These are phyloP conservation scores for Mystacides longicornis DNA, from an alignment of 2,888 invertebrate species.

Conservation along the genomic window DNA sequence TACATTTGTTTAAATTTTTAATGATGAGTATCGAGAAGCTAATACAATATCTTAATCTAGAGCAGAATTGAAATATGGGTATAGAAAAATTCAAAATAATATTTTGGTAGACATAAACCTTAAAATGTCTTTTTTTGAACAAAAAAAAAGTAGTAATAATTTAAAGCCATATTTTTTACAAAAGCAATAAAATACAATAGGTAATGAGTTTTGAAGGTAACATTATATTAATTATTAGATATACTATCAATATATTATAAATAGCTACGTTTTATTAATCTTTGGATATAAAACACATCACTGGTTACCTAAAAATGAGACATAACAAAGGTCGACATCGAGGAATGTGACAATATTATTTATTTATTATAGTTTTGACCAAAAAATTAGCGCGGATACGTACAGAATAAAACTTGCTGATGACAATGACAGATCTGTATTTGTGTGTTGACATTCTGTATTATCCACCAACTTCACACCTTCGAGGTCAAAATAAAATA, in stretches of 20 bases:
- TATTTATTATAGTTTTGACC: not conserved
- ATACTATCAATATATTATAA: not conserved
- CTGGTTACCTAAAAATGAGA: slow-evolving; percentile 9
- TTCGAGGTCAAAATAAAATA: no score
- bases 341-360: not conserved
- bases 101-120: not conserved
- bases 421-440: no score
- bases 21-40: no score
- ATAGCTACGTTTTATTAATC: slow-evolving; percentile 8
- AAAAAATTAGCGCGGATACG: no score
- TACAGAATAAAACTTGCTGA: no score
- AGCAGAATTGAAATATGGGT: no score
- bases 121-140: not conserved
- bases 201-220: slow-evolving; percentile 22
- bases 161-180: not conserved
- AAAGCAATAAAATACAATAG: not conserved
- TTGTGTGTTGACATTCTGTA: no score
- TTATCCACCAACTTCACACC: no score
- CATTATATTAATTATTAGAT: slow-evolving; percentile 9
- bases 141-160: not conserved
- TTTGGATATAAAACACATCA: slow-evolving; percentile 23
- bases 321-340: not conserved
- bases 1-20: no score
- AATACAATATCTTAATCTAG: no score
- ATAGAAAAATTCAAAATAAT: no score